A percentile compares a stretch with the other conserved stretches of the same genome.
phyloP scores from a whole-genome alignment of 2,797 vertebrate genomes.

The Hippoglossus hippoglossus region DNA sequence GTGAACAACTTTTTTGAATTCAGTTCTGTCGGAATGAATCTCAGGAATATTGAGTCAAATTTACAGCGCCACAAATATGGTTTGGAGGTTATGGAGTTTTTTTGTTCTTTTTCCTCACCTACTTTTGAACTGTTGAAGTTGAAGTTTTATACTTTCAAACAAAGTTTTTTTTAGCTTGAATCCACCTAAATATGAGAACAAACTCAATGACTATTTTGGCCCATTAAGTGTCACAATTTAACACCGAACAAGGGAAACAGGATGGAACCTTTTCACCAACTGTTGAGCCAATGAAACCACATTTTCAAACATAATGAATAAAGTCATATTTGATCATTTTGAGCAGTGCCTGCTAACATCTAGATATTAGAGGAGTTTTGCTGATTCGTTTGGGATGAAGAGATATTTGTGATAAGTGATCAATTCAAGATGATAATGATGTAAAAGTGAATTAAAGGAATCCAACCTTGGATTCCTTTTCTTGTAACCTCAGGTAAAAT shows the following conservation, averaged over 20 bases:
- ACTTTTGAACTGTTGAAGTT: no score
- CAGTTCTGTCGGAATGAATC: no score
- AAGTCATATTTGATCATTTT: neutral
- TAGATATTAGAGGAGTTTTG: conserved; percentile 11
- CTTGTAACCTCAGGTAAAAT: conserved; percentile 18
- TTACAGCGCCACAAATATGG: no score
- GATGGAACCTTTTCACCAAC: neutral
- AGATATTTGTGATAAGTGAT: conserved; percentile 23
- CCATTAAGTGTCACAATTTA: neutral
- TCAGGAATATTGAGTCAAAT: no score
- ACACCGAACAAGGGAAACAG: neutral
- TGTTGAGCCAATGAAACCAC: neutral
- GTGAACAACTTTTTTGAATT: no score
- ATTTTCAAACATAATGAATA: conserved; percentile 7
- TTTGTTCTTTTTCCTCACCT: no score
- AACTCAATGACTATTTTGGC: no score
- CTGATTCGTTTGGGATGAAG: conserved; percentile 17
- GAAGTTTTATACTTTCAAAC: no score
- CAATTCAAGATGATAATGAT: conserved; percentile 40
- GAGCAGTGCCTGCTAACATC: conserved; percentile 20
- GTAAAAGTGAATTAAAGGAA: neutral
- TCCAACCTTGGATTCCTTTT: neutral
- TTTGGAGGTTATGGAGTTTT: no score
- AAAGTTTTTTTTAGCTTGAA: no score
- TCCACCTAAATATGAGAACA: no score